Evolutionary conservation across 2,888 invertebrate species (phyloP).

Genomic region (Synanthedon formicaeformis): DNA sequence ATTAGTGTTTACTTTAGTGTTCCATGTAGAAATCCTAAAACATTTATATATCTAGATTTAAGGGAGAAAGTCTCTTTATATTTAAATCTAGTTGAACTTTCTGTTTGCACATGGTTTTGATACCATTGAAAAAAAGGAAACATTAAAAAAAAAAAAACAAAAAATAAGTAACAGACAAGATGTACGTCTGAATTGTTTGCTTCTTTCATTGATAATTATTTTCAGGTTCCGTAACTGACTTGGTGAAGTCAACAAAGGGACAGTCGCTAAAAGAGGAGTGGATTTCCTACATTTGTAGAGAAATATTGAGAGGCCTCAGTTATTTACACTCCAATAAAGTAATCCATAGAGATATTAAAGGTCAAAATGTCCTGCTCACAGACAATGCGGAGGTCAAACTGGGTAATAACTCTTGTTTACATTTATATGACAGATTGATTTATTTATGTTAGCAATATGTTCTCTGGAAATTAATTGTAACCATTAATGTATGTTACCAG

Average conservation of each 20-base stretch:
- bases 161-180: too few relatives aligned
- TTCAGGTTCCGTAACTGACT: slow-evolving; percentile 93
- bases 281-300: slow-evolving; percentile 99
- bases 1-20: neutral
- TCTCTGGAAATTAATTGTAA: neutral
- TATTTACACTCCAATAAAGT: slow-evolving; percentile 99
- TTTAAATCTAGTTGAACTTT: too few relatives aligned
- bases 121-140: too few relatives aligned
- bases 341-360: slow-evolving; percentile 99
- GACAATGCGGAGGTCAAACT: slow-evolving; percentile 99
- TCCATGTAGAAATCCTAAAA: neutral
- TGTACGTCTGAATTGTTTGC: too few relatives aligned
- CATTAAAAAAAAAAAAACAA: too few relatives aligned
- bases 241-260: slow-evolving; percentile 99
- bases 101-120: too few relatives aligned
- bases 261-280: slow-evolving; percentile 99
- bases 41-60: too few relatives aligned
- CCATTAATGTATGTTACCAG: slow-evolving; percentile 47
- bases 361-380: slow-evolving; percentile 98
- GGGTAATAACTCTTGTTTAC: slow-evolving; percentile 60
- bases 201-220: neutral
- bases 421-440: slow-evolving; percentile 1
- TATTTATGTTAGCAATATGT: neutral
- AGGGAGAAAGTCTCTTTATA: too few relatives aligned
- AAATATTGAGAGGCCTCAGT: slow-evolving; percentile 94